Base-by-base conservation (phyloP, 2,113 vertebrate genomes). In the Porphyrio hochstetteri region DNA sequence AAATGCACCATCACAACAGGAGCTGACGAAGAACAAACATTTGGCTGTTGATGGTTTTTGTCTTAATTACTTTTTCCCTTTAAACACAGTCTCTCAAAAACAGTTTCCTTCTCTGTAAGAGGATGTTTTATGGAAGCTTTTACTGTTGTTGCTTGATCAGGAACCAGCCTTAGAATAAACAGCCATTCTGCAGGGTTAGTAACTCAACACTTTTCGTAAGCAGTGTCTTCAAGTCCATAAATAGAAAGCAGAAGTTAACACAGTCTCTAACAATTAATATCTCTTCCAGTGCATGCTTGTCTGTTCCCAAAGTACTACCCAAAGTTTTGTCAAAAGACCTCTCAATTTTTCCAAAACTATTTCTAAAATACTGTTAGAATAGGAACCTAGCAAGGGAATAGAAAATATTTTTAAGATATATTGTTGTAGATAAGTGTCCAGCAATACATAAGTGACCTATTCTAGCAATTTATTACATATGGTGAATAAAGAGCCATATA, bases 401-500 rank as follows among this genome's bases (percentile, higher is more conserved):
- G 42, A 61, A 61, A 7, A 29, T 33, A 38, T 36, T 56, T 35
- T 87, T 33, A 57, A 86, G 57, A 53, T 4, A 57, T 61, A 17
- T 29, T 61, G 3, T 56, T 82, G 16, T 82, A 88, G 82, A 33
- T 59, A 92, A 97, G 92, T n/a, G 50, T 91, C 83, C 67, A 79
- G 50, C 48, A 33, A 16, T 88, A 77, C 38, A 35, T 64, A 72
- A 92, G 61, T 88, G 44, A 95, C 92, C 91, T 83, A 69, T 79
- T 92, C 76, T 38, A 82, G 87, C 65, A 94, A 96, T 97, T 97
- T 94, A 92, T 55, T 87, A 52, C 67, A 84, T 86, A 83, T 70
- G 57, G 95, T 94, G 80, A 97, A 94, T 67, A 96, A 97, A 56
- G 71, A 91, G 29, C 19, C 72, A 77, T 56, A 93, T 86, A 80